Base-by-base conservation (phyloP, 2,113 vertebrate genomes). In the Ceyx margarethae region DNA sequence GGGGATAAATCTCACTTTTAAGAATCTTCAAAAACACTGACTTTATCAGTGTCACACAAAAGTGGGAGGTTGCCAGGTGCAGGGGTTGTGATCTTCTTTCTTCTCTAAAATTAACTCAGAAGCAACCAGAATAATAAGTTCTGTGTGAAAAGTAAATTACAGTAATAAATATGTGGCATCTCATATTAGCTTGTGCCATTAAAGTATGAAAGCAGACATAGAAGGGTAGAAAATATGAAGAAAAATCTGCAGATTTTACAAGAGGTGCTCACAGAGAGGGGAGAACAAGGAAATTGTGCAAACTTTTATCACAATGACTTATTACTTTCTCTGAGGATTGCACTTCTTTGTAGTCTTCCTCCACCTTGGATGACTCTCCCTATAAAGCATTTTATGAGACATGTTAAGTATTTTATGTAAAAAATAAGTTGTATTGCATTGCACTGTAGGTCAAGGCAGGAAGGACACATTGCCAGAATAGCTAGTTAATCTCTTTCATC, bases 371-470 rank as follows among this genome's bases (percentile, higher is more conserved):
- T 85, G 72, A 89, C 85, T 82, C 73, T 89, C 33, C 51, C 89
- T 91, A 84, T 94, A 94, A 95, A 96, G 45, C 33, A 75, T 91
- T 96, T 96, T 95, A 96, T 86, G 92, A 95, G 93, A 72, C 40
- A 45, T 86, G 69, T 81, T 90, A 92, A 91, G 80, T 64, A 81
- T 95, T 93, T 89, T 88, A 90, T 67, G 67, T 60, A 95, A 93
- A 96, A 95, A 92, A 45, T 79, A 62, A 79, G 81, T 76, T 79
- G 69, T 25, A 72, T 86, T 88, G 69, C 42, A 29, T 78, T 88
- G 80, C 58, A 75, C 77, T 48, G 46, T 43, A 64, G 95, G 96
- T 94, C 89, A 96, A 91, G 80, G 89, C 78, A 93, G 90, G 87
- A 83, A 93, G 85, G 89, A 95, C 69, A 77, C 79, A 66, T 72